phyloP scores from a whole-genome alignment of 2,797 vertebrate genomes.

The Gobio occitaniae region DNA sequence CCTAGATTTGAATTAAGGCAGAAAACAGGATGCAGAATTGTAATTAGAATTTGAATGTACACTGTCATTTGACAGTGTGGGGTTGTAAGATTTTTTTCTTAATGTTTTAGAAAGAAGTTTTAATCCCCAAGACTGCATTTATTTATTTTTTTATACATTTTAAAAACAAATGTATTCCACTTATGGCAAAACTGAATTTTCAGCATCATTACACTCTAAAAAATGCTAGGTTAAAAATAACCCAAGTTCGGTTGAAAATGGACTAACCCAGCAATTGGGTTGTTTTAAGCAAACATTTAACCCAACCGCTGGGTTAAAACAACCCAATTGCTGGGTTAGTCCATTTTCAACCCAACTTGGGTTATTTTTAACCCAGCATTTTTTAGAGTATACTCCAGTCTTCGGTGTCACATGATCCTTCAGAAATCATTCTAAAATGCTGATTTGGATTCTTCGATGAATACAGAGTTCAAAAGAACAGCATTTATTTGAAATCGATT shows the following conservation, averaged over 20 bases:
- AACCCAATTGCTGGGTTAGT: no score
- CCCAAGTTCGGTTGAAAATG: no score
- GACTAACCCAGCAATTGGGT: no score
- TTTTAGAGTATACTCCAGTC: background rate
- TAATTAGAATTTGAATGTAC: background rate
- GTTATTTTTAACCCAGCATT: no score
- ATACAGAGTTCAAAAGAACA: background rate
- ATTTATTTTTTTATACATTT: background rate
- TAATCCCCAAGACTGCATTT: background rate
- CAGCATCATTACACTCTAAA: background rate
- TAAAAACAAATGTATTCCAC: background rate
- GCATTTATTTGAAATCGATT: no score
- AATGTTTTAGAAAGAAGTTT: background rate
- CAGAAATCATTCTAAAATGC: background rate
- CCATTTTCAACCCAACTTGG: no score
- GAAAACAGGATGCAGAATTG: background rate
- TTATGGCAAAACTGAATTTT: background rate
- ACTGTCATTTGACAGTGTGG: background rate
- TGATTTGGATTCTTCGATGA: background rate
- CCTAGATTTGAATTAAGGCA: background rate
- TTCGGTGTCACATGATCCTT: background rate
- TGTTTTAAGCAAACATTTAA: no score
- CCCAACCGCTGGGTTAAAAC: no score
- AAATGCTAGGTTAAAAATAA: no score
- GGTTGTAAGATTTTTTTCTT: no score